A percentile compares a stretch with the other conserved stretches of the same genome.
phyloP scores from a whole-genome alignment of 2,888 invertebrate species.

The Trichacis sp. region DNA sequence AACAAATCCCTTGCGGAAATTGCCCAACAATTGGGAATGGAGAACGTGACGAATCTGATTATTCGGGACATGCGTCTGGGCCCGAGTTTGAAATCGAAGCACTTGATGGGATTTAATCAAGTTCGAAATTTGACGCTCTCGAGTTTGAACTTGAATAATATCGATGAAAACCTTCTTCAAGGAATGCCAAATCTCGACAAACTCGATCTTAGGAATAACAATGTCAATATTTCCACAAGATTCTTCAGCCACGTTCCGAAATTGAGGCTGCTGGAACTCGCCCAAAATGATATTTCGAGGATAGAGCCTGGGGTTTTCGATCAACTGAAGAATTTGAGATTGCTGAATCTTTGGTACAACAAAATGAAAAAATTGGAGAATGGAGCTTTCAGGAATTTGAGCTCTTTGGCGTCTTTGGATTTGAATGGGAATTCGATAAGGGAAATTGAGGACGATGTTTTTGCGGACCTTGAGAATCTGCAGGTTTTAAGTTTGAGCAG shows the following conservation, averaged over 20 bases:
- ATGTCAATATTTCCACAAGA: conserved; percentile 26
- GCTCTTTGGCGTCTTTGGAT: conserved; percentile 72
- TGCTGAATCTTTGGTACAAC: conserved; percentile 79
- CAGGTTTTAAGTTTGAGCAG: conserved; percentile 49
- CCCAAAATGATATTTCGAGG: conserved; percentile 75
- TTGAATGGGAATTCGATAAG: conserved; percentile 73
- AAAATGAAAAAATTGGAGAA: conserved; percentile 72
- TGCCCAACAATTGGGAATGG: conserved; percentile 41
- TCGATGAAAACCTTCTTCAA: conserved; percentile 74
- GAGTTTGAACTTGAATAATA: conserved; percentile 74
- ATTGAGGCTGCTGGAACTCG: conserved; percentile 76
- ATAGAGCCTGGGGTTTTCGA: conserved; percentile 73
- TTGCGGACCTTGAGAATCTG: conserved; percentile 73
- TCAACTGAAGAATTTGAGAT: conserved; percentile 73
- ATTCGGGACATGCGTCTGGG: conserved; percentile 33
- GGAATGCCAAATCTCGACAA: conserved; percentile 31
- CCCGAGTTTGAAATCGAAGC: conserved; percentile 23
- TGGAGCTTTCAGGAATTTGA: conserved; percentile 75
- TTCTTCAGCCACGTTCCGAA: conserved; percentile 52
- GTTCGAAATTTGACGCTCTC: conserved; percentile 67
- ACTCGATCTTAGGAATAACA: conserved; percentile 24
- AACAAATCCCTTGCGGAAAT: conserved; percentile 44
- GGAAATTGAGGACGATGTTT: conserved; percentile 73
- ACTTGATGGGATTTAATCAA: conserved; percentile 21
- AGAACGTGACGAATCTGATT: conserved; percentile 35